Conservation (phyloP, 2,888 invertebrate species). For the Ichneumoninae sp. region DNA sequence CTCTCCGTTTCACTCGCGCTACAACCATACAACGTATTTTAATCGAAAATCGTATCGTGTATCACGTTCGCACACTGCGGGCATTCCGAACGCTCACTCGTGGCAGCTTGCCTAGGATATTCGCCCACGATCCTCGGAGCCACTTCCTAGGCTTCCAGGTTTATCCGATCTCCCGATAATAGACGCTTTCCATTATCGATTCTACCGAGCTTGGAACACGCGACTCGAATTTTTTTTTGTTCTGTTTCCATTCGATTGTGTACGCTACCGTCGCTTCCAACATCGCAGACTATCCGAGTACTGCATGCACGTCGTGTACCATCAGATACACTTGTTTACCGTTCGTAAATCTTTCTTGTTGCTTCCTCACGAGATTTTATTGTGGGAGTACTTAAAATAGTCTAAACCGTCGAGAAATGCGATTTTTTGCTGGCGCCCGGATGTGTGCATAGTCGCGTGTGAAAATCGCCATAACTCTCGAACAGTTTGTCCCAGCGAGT, state of each 20-base stretch:
- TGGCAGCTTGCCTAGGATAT: constrained; percentile 14
- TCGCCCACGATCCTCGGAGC: constrained; percentile 24
- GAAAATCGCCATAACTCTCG: background rate
- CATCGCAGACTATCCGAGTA: background rate
- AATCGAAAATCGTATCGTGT: constrained; percentile 52
- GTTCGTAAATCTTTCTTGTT: constrained; percentile 1
- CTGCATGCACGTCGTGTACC: background rate
- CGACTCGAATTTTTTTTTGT: constrained; percentile 28
- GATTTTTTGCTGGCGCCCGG: background rate
- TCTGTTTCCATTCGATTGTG: constrained; percentile 2
- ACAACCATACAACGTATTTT: constrained; percentile 28
- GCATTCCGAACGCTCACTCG: constrained; percentile 9
- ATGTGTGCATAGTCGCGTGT: too few relatives aligned
- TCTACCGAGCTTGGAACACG: constrained; percentile 25
- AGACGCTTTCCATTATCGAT: constrained; percentile 48
- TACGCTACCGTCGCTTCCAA: background rate
- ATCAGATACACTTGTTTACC: constrained; percentile 11
- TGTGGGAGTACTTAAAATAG: background rate
- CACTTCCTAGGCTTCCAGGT: constrained; percentile 27
- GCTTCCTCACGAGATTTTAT: background rate
- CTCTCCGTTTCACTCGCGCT: constrained; percentile 1
- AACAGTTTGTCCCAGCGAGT: too few relatives aligned
- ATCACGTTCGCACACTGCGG: constrained; percentile 42
- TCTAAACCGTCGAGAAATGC: background rate
- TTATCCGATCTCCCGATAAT: constrained; percentile 54